phyloP scores from a whole-genome alignment of 2,113 vertebrate genomes.

The Pardalotus punctatus region DNA sequence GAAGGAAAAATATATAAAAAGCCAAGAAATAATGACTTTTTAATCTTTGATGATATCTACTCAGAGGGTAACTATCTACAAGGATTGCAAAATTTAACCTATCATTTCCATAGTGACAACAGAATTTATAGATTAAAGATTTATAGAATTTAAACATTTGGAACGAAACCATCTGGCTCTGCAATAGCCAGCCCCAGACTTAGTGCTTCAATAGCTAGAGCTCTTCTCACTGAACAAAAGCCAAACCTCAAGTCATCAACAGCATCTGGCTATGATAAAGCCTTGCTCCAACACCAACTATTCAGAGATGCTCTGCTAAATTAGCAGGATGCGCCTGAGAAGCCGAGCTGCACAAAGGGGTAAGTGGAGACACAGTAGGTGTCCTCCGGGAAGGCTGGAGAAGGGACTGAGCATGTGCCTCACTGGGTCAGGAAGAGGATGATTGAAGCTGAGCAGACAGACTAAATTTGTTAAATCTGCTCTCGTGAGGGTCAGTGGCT shows the following conservation, averaged over 20 bases:
- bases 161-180: background rate
- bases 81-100: conserved; percentile 62
- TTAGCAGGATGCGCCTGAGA: background rate
- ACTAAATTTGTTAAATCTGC: background rate
- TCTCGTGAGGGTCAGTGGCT: fast-evolving
- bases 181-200: background rate
- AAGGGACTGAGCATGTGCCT: background rate
- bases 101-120: conserved; percentile 62
- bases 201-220: conserved; percentile 27
- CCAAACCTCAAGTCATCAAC: conserved; percentile 48
- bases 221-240: conserved; percentile 44
- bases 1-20: conserved; percentile 60
- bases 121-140: conserved; percentile 68
- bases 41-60: conserved; percentile 65
- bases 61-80: conserved; percentile 58
- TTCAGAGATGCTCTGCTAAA: background rate
- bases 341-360: background rate
- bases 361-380: background rate
- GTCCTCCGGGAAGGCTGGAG: background rate
- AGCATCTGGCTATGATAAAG: conserved; percentile 50
- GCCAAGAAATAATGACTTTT: conserved; percentile 62
- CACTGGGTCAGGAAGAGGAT: background rate
- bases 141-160: conserved; percentile 66
- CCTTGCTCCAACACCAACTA: background rate
- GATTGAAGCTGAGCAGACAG: background rate